Conservation (phyloP, 2,797 vertebrate genomes). For the Artibeus jamaicensis region DNA sequence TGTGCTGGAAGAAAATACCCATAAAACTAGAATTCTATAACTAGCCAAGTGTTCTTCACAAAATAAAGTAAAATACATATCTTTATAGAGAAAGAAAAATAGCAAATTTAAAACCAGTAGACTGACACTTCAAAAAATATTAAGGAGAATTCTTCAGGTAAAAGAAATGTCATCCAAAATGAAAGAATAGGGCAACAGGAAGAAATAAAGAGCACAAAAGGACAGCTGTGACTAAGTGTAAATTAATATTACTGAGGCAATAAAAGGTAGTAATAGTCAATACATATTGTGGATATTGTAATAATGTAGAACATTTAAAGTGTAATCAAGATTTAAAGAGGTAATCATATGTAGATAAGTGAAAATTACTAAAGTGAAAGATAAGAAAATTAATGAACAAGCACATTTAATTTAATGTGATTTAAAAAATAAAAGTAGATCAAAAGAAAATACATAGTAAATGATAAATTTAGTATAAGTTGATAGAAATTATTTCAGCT, state of each 20-base stretch:
- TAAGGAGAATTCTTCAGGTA: background rate
- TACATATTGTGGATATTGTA: rapidly evolving
- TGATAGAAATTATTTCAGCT: background rate
- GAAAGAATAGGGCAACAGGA: background rate
- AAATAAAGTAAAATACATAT: background rate
- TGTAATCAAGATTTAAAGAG: background rate
- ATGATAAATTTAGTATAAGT: background rate
- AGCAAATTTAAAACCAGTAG: background rate
- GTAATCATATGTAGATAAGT: background rate
- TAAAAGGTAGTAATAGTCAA: background rate
- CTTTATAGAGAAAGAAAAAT: background rate
- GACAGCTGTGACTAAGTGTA: too few relatives aligned
- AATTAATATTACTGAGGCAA: background rate
- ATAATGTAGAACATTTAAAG: background rate
- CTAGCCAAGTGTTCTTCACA: background rate
- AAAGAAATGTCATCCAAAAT: background rate
- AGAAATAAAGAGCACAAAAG: background rate
- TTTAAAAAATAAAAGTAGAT: background rate
- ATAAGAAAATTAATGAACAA: background rate
- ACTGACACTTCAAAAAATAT: too few relatives aligned
- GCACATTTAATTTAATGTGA: background rate
- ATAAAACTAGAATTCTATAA: background rate
- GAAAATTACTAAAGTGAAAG: background rate
- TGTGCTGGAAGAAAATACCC: background rate
- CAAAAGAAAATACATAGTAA: background rate